Conservation (phyloP, 2,888 invertebrate species). For the Eledona agricola region DNA sequence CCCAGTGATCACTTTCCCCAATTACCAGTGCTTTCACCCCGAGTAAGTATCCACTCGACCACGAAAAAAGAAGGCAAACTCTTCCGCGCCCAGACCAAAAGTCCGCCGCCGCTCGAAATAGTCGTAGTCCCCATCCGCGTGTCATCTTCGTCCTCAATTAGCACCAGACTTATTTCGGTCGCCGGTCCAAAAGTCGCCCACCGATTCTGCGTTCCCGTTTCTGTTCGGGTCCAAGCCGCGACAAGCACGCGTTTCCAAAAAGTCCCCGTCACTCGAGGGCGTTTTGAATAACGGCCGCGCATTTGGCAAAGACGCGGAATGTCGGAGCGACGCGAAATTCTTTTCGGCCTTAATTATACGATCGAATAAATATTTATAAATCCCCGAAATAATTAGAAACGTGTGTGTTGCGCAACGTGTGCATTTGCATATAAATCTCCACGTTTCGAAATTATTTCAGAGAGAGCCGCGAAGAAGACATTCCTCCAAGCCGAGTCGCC, state of each 20-base stretch:
- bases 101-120: slow-evolving; percentile 12
- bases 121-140: neutral
- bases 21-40: slow-evolving; percentile 26
- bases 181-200: too few species aligned
- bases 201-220: too few species aligned
- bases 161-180: neutral
- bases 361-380: slow-evolving; percentile 37
- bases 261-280: slow-evolving; percentile 17
- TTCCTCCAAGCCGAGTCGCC: too few species aligned
- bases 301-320: slow-evolving; percentile 23
- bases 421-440: slow-evolving; percentile 39
- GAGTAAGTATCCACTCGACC: too few species aligned
- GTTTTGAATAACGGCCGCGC: slow-evolving; percentile 23
- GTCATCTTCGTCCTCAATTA: slow-evolving; percentile 8
- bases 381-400: slow-evolving; percentile 34
- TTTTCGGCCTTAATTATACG: slow-evolving; percentile 1
- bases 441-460: slow-evolving; percentile 38
- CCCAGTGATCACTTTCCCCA: slow-evolving; percentile 27
- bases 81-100: too few species aligned
- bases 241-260: too few species aligned
- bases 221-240: too few species aligned
- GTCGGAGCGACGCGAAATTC: slow-evolving; percentile 16
- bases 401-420: slow-evolving; percentile 32
- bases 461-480: slow-evolving; percentile 22
- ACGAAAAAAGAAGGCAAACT: too few species aligned